phyloP scores from a whole-genome alignment of 2,113 vertebrate genomes.

The Glaucomys volans region DNA sequence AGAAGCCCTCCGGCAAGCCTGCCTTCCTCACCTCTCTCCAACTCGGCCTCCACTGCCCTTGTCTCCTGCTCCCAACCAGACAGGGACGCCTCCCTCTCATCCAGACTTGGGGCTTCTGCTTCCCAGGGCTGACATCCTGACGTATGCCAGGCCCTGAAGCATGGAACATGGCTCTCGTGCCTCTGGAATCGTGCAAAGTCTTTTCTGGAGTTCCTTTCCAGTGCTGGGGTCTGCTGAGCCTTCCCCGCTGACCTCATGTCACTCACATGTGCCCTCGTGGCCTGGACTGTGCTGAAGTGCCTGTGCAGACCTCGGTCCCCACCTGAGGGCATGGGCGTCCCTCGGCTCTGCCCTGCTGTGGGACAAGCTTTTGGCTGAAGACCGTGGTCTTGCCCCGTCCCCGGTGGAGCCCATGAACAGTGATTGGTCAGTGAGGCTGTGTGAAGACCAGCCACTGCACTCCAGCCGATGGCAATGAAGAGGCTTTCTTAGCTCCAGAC shows the following conservation, averaged over 20 bases:
- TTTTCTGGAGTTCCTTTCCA: not conserved
- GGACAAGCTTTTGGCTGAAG: not conserved
- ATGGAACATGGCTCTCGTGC: too few species aligned
- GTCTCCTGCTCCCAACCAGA: not conserved
- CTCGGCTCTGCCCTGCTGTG: too few species aligned
- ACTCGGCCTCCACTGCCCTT: not conserved
- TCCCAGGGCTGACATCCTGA: not conserved
- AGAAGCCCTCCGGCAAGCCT: not conserved
- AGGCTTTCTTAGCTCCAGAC: not conserved
- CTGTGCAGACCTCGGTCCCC: too few species aligned
- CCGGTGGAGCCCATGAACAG: not conserved
- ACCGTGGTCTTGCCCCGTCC: not conserved
- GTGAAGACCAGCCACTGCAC: not conserved
- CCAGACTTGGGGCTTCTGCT: not conserved
- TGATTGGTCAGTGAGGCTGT: not conserved
- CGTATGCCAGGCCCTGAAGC: accelerated
- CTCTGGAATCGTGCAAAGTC: not conserved
- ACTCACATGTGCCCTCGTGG: accelerated
- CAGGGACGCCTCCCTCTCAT: not conserved
- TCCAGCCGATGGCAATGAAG: accelerated
- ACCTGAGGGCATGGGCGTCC: accelerated
- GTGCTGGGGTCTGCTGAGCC: not conserved
- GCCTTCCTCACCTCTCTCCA: accelerated
- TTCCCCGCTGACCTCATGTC: accelerated
- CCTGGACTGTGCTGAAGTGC: accelerated